A percentile compares a stretch with the other conserved stretches of the same genome.
Conservation (phyloP, 1,140 invertebrate species). For the Nixonia krombeini region DNA sequence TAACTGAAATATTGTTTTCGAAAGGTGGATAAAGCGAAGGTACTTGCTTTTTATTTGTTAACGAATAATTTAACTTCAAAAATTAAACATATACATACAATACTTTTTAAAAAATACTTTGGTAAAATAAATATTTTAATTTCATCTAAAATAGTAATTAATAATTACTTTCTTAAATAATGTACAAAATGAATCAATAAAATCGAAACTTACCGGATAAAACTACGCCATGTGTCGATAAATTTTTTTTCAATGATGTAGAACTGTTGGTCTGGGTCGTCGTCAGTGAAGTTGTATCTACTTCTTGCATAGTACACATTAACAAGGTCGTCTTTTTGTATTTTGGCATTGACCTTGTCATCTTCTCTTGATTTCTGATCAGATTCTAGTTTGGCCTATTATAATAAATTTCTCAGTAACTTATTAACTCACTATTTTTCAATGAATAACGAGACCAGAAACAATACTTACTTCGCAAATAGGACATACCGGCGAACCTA, state of each 20-base stretch:
- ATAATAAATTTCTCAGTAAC: too few species aligned
- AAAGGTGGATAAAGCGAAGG: too few species aligned
- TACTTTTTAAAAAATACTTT: too few species aligned
- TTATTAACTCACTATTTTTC: neutral
- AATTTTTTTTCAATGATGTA: slow-evolving; percentile 64
- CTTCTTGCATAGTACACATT: slow-evolving; percentile 62
- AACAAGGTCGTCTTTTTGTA: slow-evolving; percentile 59
- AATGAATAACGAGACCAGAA: slow-evolving; percentile 1
- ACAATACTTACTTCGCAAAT: slow-evolving; percentile 66
- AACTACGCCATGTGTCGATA: slow-evolving; percentile 62
- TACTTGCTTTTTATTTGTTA: too few species aligned
- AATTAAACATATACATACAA: too few species aligned
- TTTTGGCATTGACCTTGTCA: slow-evolving; percentile 64
- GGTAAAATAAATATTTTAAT: too few species aligned
- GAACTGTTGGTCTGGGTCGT: slow-evolving; percentile 44
- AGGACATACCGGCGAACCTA: slow-evolving; percentile 60
- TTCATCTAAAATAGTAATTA: too few species aligned
- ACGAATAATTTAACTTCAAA: too few species aligned
- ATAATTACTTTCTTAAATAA: too few species aligned
- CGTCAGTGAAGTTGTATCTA: slow-evolving; percentile 57
- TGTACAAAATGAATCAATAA: too few species aligned
- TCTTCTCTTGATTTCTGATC: slow-evolving; percentile 62
- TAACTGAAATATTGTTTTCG: too few species aligned
- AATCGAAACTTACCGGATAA: slow-evolving; percentile 67
- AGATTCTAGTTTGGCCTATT: slow-evolving; percentile 58